Evolutionary conservation across 2,888 invertebrate genomes (phyloP).

Genomic region (Ecliptopera silaceata): DNA sequence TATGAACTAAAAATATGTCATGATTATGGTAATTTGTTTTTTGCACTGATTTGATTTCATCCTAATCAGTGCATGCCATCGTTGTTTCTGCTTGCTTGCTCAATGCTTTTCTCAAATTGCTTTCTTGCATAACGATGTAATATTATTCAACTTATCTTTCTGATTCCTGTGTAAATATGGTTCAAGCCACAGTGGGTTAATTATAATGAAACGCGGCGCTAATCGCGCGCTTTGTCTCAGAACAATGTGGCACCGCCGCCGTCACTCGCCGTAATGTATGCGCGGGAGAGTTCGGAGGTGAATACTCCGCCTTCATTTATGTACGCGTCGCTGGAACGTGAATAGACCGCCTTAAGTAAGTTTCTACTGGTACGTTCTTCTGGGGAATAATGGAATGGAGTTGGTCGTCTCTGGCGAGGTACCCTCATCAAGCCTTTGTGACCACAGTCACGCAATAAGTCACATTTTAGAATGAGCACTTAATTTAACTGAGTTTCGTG

Average conservation of each 20-base stretch:
- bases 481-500: too few species aligned
- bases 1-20: too few species aligned
- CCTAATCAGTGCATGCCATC: too few species aligned
- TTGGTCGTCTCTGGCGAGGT: neutral
- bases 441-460: neutral
- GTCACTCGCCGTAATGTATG: slow-evolving; percentile 29
- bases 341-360: slow-evolving; percentile 10
- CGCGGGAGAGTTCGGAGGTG: slow-evolving; percentile 10
- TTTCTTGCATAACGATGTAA: too few species aligned
- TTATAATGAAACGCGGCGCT: slow-evolving; percentile 66
- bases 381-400: neutral
- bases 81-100: too few species aligned
- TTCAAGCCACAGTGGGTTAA: slow-evolving; percentile 46
- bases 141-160: neutral
- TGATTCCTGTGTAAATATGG: slow-evolving; percentile 1
- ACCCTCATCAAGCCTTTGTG: neutral
- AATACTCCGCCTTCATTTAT: slow-evolving; percentile 12
- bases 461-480: neutral
- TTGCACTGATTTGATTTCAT: too few species aligned
- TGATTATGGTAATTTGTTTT: too few species aligned
- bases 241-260: slow-evolving; percentile 56
- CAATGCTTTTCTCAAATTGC: too few species aligned
- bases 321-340: slow-evolving; percentile 6
- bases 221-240: slow-evolving; percentile 71
- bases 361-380: slow-evolving; percentile 6